Evolutionary conservation across 2,888 invertebrate species (phyloP), one percentile per base, ranked within the genome.

Genomic region (Auanema freiburgensis): DNA sequence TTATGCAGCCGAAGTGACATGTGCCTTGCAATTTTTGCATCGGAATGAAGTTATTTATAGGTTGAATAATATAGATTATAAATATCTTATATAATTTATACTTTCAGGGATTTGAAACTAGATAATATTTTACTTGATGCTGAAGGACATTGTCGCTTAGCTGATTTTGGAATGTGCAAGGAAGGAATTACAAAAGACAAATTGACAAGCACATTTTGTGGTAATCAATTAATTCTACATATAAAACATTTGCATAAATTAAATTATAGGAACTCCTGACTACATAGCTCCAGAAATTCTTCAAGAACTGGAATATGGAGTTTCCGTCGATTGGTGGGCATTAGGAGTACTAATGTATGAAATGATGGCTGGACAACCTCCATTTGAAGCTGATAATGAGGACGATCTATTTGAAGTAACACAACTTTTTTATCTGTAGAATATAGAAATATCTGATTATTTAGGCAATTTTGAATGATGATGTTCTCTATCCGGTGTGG

Each of bases 361-460:
- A 88, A 97, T 97, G 96, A 91, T 96, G 92, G 96, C 95, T 1
- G 96, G 97, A 0, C 97, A 98, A 86, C 97, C 97, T 65, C 97
- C 97, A 14, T 98, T 98, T 87, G 97, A 98, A 88, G 97, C 97
- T 4, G 97, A 98, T 87, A 97, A 97, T 87, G 98, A 98, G 87
- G 97, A 98, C 86, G 97, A 98, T 86, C 88, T 98, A 67, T 98
- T 98, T 87, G 96, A 98, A 60, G 71, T 59, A 46, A 6, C 14
- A n/a, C n/a, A 52, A n/a, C 18, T 23, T 11, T 50, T 11, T 16
- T 6, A 21, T 24, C 10, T n/a, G 52, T 24, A 14, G 18, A 12
- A n/a, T 12, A 21, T 24, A 5, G 16, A 46, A 21, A 5, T 10
- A 46, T 46, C 16, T 46, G 46, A 5, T 10, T 16, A 3, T 60